Base-by-base conservation (phyloP, 1,140 invertebrate species). In the Caerostris darwini region DNA sequence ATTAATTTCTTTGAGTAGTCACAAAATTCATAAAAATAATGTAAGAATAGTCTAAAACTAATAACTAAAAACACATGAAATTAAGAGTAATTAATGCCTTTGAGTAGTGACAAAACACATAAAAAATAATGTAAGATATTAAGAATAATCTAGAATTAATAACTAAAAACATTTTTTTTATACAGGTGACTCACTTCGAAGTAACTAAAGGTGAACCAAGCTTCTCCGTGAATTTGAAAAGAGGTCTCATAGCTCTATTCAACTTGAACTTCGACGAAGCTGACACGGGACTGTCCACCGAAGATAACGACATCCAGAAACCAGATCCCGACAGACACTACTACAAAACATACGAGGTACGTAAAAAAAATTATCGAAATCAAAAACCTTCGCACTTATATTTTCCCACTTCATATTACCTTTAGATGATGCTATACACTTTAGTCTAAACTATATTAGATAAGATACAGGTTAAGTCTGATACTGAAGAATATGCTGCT, bases 111-210 rank as follows among this genome's bases (percentile, higher is more conserved):
- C 8, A 61, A 61, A 61, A 12, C 59, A 61, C 59, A 3, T 61
- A 14, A 2, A 2, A 59, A 10, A 61, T 61, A 61, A 10, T 61
- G 14, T 61, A 10, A 12, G 14, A 64, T 14, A 64, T 64, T 64
- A 64, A 64, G 8, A 50, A 71, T 34, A n/a, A 8, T 4, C 19
- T 71, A 34, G 7, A 19, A 2, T 19, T 19, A 71, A 0, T 50
- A 3, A 50, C 7, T 71, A 34, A 34, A 4, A 14, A 10, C 10
- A 3, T 10, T 50, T 50, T 71, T 10, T 19, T 0, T 3, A 14
- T 2, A 34, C 5, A 94, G 93, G 88, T 94, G 19, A 90, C 93
- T 19, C 71, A 90, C n/a, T 90, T 94, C 12, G 87, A 94, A 67
- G 88, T 94, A 14, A 10, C 58, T 0, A 69, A 53, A 4, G 93